phyloP scores from a whole-genome alignment of 2,797 vertebrate species.

The Xenentodon cancila region DNA sequence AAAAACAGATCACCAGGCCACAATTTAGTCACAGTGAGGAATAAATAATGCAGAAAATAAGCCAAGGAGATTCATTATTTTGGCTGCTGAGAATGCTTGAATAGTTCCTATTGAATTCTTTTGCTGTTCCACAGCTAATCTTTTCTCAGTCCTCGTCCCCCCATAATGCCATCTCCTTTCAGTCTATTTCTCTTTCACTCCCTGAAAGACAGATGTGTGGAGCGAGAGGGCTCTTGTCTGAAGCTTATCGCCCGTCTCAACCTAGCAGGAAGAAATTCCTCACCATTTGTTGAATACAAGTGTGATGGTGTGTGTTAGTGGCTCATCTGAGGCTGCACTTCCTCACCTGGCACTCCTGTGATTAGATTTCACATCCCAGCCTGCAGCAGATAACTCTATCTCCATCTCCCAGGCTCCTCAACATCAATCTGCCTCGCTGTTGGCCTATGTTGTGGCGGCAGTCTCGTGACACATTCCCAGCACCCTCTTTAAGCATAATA shows the following conservation, averaged over 20 bases:
- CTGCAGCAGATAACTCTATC: slow-evolving; percentile 81
- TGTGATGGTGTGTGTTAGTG: slow-evolving; percentile 66
- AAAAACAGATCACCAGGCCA: slow-evolving; percentile 33
- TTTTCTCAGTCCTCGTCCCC: slow-evolving; percentile 30
- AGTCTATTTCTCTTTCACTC: slow-evolving; percentile 58
- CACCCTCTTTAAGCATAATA: slow-evolving; percentile 53
- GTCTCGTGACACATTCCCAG: slow-evolving; percentile 51
- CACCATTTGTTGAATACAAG: slow-evolving; percentile 78
- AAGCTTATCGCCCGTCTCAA: slow-evolving; percentile 75
- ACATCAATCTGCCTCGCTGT: slow-evolving; percentile 74
- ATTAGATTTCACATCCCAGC: slow-evolving; percentile 81
- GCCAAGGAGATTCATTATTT: slow-evolving; percentile 57
- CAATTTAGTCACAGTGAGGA: slow-evolving; percentile 20
- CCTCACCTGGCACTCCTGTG: slow-evolving; percentile 80
- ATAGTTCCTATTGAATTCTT: slow-evolving; percentile 65
- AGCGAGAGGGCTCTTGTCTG: slow-evolving; percentile 73
- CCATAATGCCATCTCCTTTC: slow-evolving; percentile 46
- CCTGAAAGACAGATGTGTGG: slow-evolving; percentile 65
- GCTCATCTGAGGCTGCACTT: slow-evolving; percentile 75
- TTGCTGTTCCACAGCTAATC: slow-evolving; percentile 47
- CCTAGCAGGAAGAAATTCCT: slow-evolving; percentile 73
- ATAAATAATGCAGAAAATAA: slow-evolving; percentile 32
- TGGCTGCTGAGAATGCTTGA: slow-evolving; percentile 53
- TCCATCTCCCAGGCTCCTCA: slow-evolving; percentile 76
- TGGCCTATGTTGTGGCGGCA: slow-evolving; percentile 55